These are phyloP conservation scores for Fulica atra DNA, from an alignment of 2,113 vertebrate species.

Conservation along the genomic window DNA sequence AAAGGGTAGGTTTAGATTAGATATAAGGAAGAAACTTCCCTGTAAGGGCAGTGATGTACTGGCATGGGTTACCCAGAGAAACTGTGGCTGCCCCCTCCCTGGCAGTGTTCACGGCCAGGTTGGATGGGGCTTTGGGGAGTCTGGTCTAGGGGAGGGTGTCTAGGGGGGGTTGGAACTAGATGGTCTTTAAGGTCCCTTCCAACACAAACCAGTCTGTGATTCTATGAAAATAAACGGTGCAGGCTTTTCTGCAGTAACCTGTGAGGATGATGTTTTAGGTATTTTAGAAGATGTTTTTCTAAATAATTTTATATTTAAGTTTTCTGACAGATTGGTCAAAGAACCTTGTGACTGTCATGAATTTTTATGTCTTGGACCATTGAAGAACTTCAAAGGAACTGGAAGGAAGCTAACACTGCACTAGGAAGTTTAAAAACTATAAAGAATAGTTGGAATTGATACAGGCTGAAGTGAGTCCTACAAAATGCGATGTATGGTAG, in stretches of 20 bases:
- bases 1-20: no score
- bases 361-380: background rate
- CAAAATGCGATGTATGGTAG: rapidly evolving
- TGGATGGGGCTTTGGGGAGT: no score
- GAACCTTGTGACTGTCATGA: background rate
- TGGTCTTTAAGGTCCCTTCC: no score
- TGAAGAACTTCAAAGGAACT: background rate
- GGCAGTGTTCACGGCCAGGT: no score
- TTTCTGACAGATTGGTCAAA: background rate
- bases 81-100: no score
- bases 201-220: no score
- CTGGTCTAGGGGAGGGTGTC: no score
- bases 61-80: no score
- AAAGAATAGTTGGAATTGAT: background rate
- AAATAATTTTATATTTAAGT: background rate
- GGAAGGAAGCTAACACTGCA: background rate
- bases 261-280: background rate
- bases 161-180: no score
- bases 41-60: no score
- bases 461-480: background rate
- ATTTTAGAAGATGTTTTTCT: background rate
- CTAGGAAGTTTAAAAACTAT: background rate
- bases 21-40: no score
- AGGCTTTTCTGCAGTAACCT: background rate
- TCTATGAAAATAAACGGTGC: background rate